A percentile compares a stretch with the other conserved stretches of the same genome.
phyloP scores from a whole-genome alignment of 2,113 vertebrate genomes.

The Bombycilla garrulus region DNA sequence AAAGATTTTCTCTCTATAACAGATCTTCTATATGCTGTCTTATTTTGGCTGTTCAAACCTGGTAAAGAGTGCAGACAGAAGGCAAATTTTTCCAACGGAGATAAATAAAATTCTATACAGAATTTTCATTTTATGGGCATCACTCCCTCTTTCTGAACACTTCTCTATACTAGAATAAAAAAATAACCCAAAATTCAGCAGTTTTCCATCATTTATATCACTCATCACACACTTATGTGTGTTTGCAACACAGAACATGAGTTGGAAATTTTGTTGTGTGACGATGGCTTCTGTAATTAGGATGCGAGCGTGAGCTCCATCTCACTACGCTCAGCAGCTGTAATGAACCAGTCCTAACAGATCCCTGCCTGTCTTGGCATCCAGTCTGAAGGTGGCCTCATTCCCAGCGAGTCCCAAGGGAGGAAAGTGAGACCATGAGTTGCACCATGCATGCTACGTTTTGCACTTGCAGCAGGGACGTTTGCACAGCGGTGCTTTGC shows the following conservation, averaged over 20 bases:
- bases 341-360: neutral
- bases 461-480: too few species aligned
- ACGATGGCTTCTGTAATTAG: neutral
- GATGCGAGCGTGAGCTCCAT: neutral
- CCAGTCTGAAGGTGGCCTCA: neutral
- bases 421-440: neutral
- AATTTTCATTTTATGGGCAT: neutral
- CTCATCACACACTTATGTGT: rapidly evolving
- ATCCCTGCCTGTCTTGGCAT: neutral
- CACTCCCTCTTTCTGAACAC: neutral
- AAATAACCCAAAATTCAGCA: neutral
- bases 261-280: neutral
- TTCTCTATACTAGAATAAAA: neutral
- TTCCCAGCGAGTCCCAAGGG: neutral
- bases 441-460: neutral
- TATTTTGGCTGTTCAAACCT: neutral
- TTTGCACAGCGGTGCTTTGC: neutral
- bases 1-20: neutral
- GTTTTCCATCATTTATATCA: neutral
- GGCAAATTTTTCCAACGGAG: neutral
- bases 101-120: neutral
- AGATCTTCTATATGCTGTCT: neutral
- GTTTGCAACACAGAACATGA: neutral
- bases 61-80: neutral
- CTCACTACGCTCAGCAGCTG: neutral